Evolutionary conservation across 2,113 vertebrate genomes (phyloP).

Genomic region (Ceratotherium simum): DNA sequence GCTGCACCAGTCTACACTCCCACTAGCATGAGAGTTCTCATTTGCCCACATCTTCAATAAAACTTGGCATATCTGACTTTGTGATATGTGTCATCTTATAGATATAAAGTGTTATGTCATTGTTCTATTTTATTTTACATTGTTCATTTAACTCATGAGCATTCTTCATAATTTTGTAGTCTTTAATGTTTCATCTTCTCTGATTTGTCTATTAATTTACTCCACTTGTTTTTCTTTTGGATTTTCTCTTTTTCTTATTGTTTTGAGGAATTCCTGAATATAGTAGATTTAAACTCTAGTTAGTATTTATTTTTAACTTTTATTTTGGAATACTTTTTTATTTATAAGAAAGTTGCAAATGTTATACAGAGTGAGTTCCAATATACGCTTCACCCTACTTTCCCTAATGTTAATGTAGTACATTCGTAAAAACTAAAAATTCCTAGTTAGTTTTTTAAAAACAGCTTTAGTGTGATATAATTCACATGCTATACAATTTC

Average conservation of each 20-base stretch:
- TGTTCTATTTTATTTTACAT: background rate
- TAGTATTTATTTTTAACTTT: constrained; percentile 6
- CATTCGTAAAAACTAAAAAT: background rate
- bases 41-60: background rate
- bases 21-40: background rate
- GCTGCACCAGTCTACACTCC: background rate
- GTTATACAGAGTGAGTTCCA: background rate
- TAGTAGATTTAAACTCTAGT: background rate
- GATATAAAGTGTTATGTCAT: background rate
- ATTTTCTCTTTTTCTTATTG: background rate
- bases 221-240: background rate
- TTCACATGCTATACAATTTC: background rate
- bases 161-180: background rate
- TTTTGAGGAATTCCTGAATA: background rate
- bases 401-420: background rate
- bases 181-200: background rate
- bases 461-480: background rate
- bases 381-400: background rate
- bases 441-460: background rate
- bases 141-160: background rate
- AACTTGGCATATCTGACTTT: background rate
- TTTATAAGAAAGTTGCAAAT: background rate
- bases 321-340: background rate
- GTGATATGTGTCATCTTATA: background rate
- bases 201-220: background rate